Base-by-base conservation (phyloP, 1,140 invertebrate genomes). In the Lerema accius region DNA sequence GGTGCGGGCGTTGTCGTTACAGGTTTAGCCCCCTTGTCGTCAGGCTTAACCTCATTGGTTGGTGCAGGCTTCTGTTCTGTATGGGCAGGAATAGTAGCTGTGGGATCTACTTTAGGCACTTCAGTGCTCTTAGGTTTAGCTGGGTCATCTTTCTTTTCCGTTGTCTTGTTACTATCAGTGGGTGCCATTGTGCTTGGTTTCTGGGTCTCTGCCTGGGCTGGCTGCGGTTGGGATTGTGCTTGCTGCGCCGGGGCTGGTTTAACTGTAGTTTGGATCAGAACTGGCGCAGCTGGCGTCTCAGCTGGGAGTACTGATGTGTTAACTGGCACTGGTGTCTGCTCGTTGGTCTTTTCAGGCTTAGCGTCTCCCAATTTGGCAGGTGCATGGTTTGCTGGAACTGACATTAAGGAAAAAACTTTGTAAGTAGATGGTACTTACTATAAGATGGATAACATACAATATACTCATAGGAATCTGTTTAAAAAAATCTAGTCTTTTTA, bases 21-120 rank as follows among this genome's bases (percentile, higher is more conserved):
- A 19, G 49, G 49, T 16, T 75, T 75, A 14, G 56, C 40, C 14
- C 61, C 71, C 14, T 71, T 74, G 37, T 67, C 62, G 48, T 61
- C 48, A 14, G 60, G 43, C 15, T 62, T 71, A 42, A 37, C 7
- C 28, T 55, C 59, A 51, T 62, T 53, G 37, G 26, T 50, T 51
- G 56, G 13, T 46, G 39, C 46, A 13, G 58, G 45, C 7, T 63
- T 72, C 26, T 35, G 5, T 32, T 63, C 66, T 26, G 53, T 43
- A 11, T 42, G 46, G 10, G 55, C 15, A 32, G 39, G 11, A 10
- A 19, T 50, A 50, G 46, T 14, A 11, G 15, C 49, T 3, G 23
- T 23, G n/a, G 32, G 11, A 2, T 61, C 49, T 4, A 53, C 53
- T 46, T 65, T 63, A 7, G 46, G 59, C 7, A 45, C 49, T 2